These are phyloP conservation scores for Monochamus alternatus DNA, from an alignment of 2,888 invertebrate species.

Conservation along the genomic window DNA sequence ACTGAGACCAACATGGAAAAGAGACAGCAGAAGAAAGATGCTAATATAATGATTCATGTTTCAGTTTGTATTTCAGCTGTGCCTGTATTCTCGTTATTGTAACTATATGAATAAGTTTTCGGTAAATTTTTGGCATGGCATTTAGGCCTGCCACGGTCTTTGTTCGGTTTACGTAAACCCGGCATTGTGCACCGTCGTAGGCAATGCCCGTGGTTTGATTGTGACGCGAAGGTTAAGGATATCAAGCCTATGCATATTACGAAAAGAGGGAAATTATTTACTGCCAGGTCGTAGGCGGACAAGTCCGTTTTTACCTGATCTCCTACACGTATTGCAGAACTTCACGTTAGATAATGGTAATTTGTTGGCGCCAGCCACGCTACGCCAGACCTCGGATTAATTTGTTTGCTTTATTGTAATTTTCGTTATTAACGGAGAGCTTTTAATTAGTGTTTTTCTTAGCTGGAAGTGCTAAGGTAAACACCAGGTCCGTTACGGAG, in stretches of 20 bases:
- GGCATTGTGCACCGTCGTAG: conserved; percentile 11
- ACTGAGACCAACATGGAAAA: no score
- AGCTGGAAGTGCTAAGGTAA: conserved; percentile 18
- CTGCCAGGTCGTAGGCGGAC: conserved; percentile 55
- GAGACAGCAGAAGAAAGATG: no score
- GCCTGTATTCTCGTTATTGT: no score
- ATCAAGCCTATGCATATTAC: conserved; percentile 17
- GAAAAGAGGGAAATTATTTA: conserved; percentile 38
- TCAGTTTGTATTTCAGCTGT: no score
- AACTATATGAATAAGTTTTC: no score
- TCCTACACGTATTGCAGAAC: conserved; percentile 57
- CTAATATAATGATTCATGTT: no score
- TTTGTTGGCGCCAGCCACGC: conserved; percentile 52
- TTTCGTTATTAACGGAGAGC: conserved; percentile 29
- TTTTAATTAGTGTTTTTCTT: conserved; percentile 25
- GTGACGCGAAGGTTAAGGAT: conserved; percentile 32
- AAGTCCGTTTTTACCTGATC: conserved; percentile 56
- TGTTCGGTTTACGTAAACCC: neutral
- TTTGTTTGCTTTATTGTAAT: conserved; percentile 33
- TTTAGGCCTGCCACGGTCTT: no score
- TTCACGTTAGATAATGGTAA: conserved; percentile 55
- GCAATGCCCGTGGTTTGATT: conserved; percentile 23
- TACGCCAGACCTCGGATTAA: conserved; percentile 23
- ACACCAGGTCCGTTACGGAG: neutral
- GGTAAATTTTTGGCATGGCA: no score